Base-by-base conservation (phyloP, 2,888 invertebrate genomes). In the Trichacis sp. region DNA sequence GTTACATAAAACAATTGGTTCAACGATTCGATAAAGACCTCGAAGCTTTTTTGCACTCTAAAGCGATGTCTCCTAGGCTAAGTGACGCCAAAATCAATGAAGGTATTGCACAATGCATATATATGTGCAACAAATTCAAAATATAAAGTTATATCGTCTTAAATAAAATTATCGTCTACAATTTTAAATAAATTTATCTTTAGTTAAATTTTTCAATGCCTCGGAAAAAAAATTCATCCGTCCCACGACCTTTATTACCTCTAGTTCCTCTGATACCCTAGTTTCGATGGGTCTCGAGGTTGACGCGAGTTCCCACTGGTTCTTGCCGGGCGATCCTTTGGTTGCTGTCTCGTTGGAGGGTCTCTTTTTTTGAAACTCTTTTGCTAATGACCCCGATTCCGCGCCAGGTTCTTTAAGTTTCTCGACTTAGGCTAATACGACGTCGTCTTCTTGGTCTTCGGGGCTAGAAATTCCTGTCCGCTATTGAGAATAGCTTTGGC, bases 381-480 rank as follows among this genome's bases (percentile, higher is more conserved):
- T n/a, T 29, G 52, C 1, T 12, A n/a, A 1, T n/a, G 52, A 43
- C 52, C 52, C 29, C 24, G 52, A 15, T 12, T 1, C 12, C n/a
- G 40, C n/a, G 11, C 2, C 4, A 17, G 11, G 29, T 30, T 48
- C 17, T 17, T 52, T 3, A 8, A 24, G 52, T 52, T 52, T 52
- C 19, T 43, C 45, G 43, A 4, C 15, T 9, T 52, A 3, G 43
- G 30, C n/a, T n/a, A n/a, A n/a, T 9, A 1, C 18, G 24, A 8
- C 24, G 24, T 24, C 8, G 24, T 3, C 24, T 24, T 24, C 24
- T 24, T 24, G 8, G 24, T 3, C 8, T 24, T 24, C 8, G 24
- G 4, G 4, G 4, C 24, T 18, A 40, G 40, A 56, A 40, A 33
- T 4, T 43, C 45, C 18, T 52, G 52, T n/a, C 52, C 52, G n/a